Percentiles rank a stretch among this genome's conserved stretches.
Conservation (phyloP, 2,888 invertebrate species). For the Leptodirus hochenwartii region DNA sequence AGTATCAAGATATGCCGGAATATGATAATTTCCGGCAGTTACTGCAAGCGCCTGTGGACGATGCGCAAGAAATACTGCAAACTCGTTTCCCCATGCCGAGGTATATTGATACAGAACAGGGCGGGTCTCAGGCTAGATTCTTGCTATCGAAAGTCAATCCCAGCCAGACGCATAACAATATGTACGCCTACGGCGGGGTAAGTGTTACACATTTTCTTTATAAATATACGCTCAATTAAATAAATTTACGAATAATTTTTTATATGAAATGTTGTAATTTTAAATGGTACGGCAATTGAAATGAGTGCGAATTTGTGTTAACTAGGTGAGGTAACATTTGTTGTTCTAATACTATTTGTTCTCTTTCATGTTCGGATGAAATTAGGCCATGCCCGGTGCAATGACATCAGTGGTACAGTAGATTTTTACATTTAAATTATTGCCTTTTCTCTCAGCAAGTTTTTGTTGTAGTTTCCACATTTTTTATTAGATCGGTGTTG, state of each 20-base stretch:
- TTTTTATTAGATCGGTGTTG: too few relatives aligned
- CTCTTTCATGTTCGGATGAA: too few relatives aligned
- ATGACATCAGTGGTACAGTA: slow-evolving; percentile 50
- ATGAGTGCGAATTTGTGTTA: too few relatives aligned
- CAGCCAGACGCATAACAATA: slow-evolving; percentile 99
- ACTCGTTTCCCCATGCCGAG: slow-evolving; percentile 96
- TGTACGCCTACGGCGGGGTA: slow-evolving; percentile 89
- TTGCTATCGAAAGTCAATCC: slow-evolving; percentile 98
- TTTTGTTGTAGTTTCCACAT: too few relatives aligned
- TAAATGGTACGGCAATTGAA: slow-evolving; percentile 14
- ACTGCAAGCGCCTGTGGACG: slow-evolving; percentile 88
- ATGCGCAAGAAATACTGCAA: slow-evolving; percentile 91
- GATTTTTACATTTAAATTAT: slow-evolving; percentile 24
- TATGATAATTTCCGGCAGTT: slow-evolving; percentile 96
- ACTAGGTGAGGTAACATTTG: too few relatives aligned
- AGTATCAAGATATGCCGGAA: slow-evolving; percentile 93
- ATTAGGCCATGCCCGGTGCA: slow-evolving; percentile 34
- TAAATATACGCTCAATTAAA: too few relatives aligned
- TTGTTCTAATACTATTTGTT: too few relatives aligned
- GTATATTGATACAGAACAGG: slow-evolving; percentile 97
- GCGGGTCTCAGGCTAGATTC: slow-evolving; percentile 98
- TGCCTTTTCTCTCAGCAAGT: too few relatives aligned
- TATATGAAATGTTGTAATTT: slow-evolving; percentile 10
- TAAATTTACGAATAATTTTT: too few relatives aligned
- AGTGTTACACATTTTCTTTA: slow-evolving; percentile 31